phyloP scores from a whole-genome alignment of 2,888 invertebrate genomes.

The Craniophora ligustri region DNA sequence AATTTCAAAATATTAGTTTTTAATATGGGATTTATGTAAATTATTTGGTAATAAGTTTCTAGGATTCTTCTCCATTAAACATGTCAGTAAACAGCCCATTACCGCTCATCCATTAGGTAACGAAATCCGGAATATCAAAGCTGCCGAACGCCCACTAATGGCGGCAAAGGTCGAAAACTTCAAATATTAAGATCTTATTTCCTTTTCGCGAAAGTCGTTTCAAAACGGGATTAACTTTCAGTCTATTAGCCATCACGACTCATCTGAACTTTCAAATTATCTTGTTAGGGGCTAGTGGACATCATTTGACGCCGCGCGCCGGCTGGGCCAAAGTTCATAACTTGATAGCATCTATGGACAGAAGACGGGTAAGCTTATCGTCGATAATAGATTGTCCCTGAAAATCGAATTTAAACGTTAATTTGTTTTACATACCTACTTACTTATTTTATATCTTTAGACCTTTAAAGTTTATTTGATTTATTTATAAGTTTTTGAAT shows the following conservation, averaged over 20 bases:
- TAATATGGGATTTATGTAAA: too few relatives aligned
- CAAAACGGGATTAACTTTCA: slow-evolving; percentile 49
- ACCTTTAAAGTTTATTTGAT: too few relatives aligned
- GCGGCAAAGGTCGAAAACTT: slow-evolving; percentile 40
- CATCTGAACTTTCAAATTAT: slow-evolving; percentile 52
- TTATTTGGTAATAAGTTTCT: too few relatives aligned
- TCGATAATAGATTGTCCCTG: too few relatives aligned
- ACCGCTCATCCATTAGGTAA: slow-evolving; percentile 31
- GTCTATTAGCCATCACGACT: slow-evolving; percentile 44
- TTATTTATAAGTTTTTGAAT: too few relatives aligned
- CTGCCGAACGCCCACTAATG: slow-evolving; percentile 43
- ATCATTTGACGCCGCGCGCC: background rate
- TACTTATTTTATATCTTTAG: too few relatives aligned
- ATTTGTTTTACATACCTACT: too few relatives aligned
- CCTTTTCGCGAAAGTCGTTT: slow-evolving; percentile 53
- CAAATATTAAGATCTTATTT: slow-evolving; percentile 56
- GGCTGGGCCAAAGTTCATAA: background rate
- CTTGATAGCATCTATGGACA: background rate
- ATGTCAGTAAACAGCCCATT: slow-evolving; percentile 19
- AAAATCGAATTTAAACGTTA: too few relatives aligned
- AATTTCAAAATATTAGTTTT: too few relatives aligned
- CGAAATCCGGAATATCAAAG: slow-evolving; percentile 33
- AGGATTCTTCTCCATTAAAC: too few relatives aligned
- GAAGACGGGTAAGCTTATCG: background rate
- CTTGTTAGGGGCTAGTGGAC: slow-evolving; percentile 24